These are phyloP conservation scores for Patella pellucida DNA, from an alignment of 2,888 invertebrate species.

Conservation along the genomic window DNA sequence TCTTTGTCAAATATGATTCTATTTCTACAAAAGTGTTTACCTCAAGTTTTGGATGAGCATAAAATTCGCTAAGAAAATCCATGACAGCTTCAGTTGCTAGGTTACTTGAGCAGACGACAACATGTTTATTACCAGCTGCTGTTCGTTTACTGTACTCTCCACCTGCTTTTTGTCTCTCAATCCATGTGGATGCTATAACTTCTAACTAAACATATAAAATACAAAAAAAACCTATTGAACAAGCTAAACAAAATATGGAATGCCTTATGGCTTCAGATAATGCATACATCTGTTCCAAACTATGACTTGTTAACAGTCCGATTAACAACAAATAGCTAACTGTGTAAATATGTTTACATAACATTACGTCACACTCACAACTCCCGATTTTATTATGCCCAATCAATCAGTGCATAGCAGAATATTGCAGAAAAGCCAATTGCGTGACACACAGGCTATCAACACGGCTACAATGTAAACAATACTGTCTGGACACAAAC, in stretches of 20 bases:
- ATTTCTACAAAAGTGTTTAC: slow-evolving; percentile 62
- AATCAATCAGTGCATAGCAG: too few species aligned
- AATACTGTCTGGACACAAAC: too few species aligned
- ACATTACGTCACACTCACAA: too few species aligned
- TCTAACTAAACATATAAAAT: slow-evolving; percentile 81
- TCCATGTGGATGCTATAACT: slow-evolving; percentile 98
- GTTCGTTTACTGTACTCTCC: slow-evolving; percentile 90
- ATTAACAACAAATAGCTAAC: too few species aligned
- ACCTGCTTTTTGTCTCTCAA: slow-evolving; percentile 96
- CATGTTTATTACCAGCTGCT: slow-evolving; percentile 96
- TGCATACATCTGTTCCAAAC: too few species aligned
- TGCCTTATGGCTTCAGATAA: not conserved
- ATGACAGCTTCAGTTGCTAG: slow-evolving; percentile 96
- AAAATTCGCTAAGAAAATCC: slow-evolving; percentile 99
- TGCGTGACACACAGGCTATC: too few species aligned
- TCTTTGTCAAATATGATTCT: too few species aligned
- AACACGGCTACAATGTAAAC: too few species aligned
- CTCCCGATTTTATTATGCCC: too few species aligned
- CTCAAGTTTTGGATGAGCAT: slow-evolving; percentile 92
- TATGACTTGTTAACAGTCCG: too few species aligned
- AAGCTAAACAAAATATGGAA: not conserved
- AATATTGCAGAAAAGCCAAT: too few species aligned
- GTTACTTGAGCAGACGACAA: slow-evolving; percentile 95
- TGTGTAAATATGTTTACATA: too few species aligned
- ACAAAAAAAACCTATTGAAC: not conserved